phyloP scores from a whole-genome alignment of 2,797 vertebrate genomes.

The Chaetodon trifasciatus region DNA sequence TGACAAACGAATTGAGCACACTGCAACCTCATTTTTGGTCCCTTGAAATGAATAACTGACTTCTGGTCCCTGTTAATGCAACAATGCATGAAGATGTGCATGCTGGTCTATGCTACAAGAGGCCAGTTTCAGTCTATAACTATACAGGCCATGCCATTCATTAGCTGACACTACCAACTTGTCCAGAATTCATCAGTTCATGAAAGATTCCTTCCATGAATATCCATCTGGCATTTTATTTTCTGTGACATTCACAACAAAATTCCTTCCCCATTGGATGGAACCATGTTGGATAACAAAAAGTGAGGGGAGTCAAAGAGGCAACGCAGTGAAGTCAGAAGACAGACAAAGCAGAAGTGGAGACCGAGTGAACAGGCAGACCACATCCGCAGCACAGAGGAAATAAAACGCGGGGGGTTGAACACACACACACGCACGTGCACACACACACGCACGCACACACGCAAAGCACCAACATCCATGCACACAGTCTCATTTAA shows the following conservation, averaged over 20 bases:
- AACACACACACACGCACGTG: conserved; percentile 6
- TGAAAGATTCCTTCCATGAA: conserved; percentile 14
- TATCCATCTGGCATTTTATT: conserved; percentile 1
- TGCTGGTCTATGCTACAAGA: background rate
- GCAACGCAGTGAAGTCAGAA: conserved; percentile 8
- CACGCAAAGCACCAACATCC: conserved; percentile 10
- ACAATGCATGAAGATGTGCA: conserved; percentile 15
- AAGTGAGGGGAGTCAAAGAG: conserved; percentile 31
- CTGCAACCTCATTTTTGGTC: background rate
- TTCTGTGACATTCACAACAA: conserved; percentile 19
- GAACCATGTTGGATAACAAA: conserved; percentile 28
- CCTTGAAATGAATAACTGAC: background rate
- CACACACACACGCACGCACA: background rate
- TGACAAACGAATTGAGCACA: background rate
- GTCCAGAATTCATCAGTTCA: conserved; percentile 13
- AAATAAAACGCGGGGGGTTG: conserved; percentile 66
- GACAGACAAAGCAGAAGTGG: conserved; percentile 74
- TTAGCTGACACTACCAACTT: conserved; percentile 12
- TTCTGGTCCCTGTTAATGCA: background rate
- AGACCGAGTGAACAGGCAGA: conserved; percentile 55
- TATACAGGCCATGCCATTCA: conserved; percentile 29
- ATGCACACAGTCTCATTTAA: conserved; percentile 39
- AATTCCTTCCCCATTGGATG: background rate
- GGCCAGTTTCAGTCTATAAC: background rate
- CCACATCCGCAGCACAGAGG: conserved; percentile 84